phyloP scores from a whole-genome alignment of 1,140 invertebrate species.

The Anoplophora glabripennis region DNA sequence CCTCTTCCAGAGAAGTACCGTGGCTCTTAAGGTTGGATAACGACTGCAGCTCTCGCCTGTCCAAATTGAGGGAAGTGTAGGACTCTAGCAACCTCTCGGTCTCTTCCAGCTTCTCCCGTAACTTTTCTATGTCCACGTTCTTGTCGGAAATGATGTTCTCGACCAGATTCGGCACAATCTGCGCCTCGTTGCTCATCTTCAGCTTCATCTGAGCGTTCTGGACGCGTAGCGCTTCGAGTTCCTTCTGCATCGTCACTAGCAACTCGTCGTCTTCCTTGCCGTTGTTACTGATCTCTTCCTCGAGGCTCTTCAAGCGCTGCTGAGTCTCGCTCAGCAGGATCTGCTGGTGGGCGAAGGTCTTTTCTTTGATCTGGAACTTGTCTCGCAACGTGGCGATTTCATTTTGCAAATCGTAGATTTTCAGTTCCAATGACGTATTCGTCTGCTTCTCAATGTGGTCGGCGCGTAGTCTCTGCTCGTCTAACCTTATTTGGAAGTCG shows the following conservation, averaged over 20 bases:
- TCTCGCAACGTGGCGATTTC: slow-evolving; percentile 58
- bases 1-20: slow-evolving; percentile 29
- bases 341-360: slow-evolving; percentile 56
- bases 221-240: slow-evolving; percentile 53
- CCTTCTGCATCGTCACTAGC: slow-evolving; percentile 56
- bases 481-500: slow-evolving; percentile 70
- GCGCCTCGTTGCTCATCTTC: slow-evolving; percentile 48
- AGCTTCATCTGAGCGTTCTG: slow-evolving; percentile 57
- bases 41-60: slow-evolving; percentile 51
- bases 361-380: slow-evolving; percentile 57
- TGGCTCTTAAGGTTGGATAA: slow-evolving; percentile 43
- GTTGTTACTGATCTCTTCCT: slow-evolving; percentile 52
- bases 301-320: slow-evolving; percentile 52
- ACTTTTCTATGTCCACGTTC: slow-evolving; percentile 64
- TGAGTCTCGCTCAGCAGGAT: slow-evolving; percentile 49
- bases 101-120: slow-evolving; percentile 55
- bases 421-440: slow-evolving; percentile 63
- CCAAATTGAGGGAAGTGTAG: slow-evolving; percentile 54
- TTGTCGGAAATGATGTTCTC: slow-evolving; percentile 65
- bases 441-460: slow-evolving; percentile 67
- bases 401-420: slow-evolving; percentile 62
- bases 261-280: slow-evolving; percentile 49
- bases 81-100: slow-evolving; percentile 53
- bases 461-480: slow-evolving; percentile 70
- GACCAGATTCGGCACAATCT: slow-evolving; percentile 57